These are phyloP conservation scores for Troglohyphantes excavatus DNA, from an alignment of 2,888 invertebrate genomes.

Conservation along the genomic window DNA sequence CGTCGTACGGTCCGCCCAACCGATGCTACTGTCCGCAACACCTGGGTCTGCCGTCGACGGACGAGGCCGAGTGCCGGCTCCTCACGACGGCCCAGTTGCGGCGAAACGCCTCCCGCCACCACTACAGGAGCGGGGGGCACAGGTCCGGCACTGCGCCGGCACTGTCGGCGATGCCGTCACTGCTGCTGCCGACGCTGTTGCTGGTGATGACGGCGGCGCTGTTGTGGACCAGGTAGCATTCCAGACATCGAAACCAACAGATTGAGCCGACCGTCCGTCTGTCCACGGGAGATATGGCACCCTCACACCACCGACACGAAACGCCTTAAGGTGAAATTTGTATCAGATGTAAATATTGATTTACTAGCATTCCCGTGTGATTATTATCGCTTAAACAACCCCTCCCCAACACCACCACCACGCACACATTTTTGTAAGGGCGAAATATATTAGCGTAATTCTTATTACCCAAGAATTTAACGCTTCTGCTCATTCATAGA, in stretches of 20 bases:
- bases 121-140: slow-evolving; percentile 43
- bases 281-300: slow-evolving; percentile 31
- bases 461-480: too few species aligned
- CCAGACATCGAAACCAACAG: slow-evolving; percentile 76
- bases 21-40: slow-evolving; percentile 76
- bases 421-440: too few species aligned
- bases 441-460: too few species aligned
- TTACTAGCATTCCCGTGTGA: too few species aligned
- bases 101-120: slow-evolving; percentile 43
- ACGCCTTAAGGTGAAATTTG: slow-evolving; percentile 58
- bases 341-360: too few species aligned
- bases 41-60: slow-evolving; percentile 36
- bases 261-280: slow-evolving; percentile 58
- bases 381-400: too few species aligned
- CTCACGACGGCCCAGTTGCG: slow-evolving; percentile 67
- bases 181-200: slow-evolving; percentile 45
- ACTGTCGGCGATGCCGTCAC: slow-evolving; percentile 6
- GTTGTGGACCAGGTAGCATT: slow-evolving; percentile 73
- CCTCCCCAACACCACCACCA: too few species aligned
- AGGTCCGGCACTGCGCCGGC: slow-evolving; percentile 28
- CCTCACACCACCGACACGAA: slow-evolving; percentile 50
- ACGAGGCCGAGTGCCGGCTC: slow-evolving; percentile 59
- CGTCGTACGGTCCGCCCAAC: slow-evolving; percentile 67
- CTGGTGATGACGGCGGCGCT: slow-evolving; percentile 35
- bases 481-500: too few species aligned